Evolutionary conservation across 2,888 invertebrate species (phyloP), one percentile per base, ranked within the genome.

Genomic region (Pocota personata): DNA sequence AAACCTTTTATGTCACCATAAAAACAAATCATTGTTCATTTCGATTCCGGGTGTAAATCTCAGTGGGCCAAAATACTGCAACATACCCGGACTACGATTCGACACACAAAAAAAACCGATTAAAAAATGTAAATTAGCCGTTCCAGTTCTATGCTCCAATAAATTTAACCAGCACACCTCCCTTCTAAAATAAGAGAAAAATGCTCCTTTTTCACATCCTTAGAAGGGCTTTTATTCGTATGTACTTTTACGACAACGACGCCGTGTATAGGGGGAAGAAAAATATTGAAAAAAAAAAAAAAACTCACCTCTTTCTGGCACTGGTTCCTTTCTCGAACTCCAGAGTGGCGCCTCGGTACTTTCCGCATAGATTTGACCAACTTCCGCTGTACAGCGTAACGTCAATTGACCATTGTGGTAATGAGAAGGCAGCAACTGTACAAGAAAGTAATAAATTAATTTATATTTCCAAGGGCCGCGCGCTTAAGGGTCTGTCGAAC

Each of bases 221-320:
- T 60, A 35, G 6, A 16, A 62, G 6, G 40, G 3, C 32, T 16
- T 1, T 3, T 6, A 19, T n/a, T n/a, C n/a, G n/a, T n/a, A n/a
- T n/a, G n/a, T 3, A 72, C 67, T 16, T 43, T 1, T 7, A 27
- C 60, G 7, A 55, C 40, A 8, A 50, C 27, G 37, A 57, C 62
- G 19, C 24, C 7, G 50, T 50, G 43, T 35, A 37, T 67, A 72
- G 32, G 19, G 12, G 43, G 8, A 8, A 8, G 3, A 19, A 67
- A 12, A 16, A 57, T 40, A 24, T 12, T 0, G 16, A 46, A 37
- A 55, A 24, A 7, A 14, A 7, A 21, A 43, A 50, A 71, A 72
- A 62, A 62, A 77, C 84, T 87, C 79, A 89, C 89, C 89, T 88
- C 89, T 86, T 87, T 89, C 89, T 58, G 89, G 89, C 69, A 89